Base-by-base conservation (phyloP, 2,797 vertebrate species). In the Periophthalmus magnuspinnatus region DNA sequence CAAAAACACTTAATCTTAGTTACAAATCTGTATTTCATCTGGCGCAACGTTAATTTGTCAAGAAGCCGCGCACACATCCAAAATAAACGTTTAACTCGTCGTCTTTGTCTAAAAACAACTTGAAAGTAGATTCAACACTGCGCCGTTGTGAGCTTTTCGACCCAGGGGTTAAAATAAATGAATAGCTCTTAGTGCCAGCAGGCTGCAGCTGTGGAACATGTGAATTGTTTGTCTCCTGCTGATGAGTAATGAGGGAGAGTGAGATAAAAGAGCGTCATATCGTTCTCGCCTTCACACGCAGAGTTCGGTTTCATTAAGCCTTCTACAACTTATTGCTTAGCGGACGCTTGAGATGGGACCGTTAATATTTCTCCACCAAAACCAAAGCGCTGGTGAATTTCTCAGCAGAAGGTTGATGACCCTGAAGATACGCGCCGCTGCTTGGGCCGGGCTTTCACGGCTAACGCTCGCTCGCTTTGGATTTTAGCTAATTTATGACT, bases 131-230 rank as follows among this genome's bases (percentile, higher is more conserved):
- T 81, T 88, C 81, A 69, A 75, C 72, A 62, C 84, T 85, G 80
- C 77, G 71, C 82, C 84, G 82, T 84, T 76, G 74, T 74, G 76
- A 83, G 80, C 75, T 75, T 78, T 73, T 82, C 81, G 78, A 88
- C 80, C 83, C 84, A 85, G 84, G 84, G 84, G 87, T 84, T 65
- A 86, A 88, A 69, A 81, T 83, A 89, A 90, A 90, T 85, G 83
- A 88, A 84, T 81, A 66, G 82, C 74, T 77, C 80, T 84, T 70
- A 79, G 74, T 89, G 88, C 86, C 84, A 89, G 83, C 72, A 86
- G 79, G 78, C 85, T 89, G 86, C 90, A 92, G 89, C 89, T 92
- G 90, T 82, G 88, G 83, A 88, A 79, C 89, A 90, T 86, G 84
- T 90, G 88, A 88, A 85, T 86, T 81, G 82, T 90, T 88, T 88